These are phyloP conservation scores for Mormyrus iriodes DNA, from an alignment of 2,113 vertebrate species.

Conservation along the genomic window DNA sequence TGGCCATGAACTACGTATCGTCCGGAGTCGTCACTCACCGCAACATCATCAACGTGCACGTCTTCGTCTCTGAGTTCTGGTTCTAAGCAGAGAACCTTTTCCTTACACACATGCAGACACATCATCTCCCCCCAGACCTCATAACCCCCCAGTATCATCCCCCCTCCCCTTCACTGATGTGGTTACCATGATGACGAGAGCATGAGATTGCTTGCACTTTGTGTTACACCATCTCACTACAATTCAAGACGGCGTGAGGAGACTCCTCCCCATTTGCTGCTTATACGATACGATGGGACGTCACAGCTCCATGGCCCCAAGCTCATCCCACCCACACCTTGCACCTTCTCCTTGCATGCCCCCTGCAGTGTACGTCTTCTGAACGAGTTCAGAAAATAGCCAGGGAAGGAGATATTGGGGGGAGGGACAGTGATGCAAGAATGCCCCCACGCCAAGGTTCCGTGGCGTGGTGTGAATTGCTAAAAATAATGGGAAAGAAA, in stretches of 20 bases:
- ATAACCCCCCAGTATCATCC: background rate
- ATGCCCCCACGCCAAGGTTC: background rate
- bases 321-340: background rate
- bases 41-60: slow-evolving; percentile 68
- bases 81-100: slow-evolving; percentile 57
- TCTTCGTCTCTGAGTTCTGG: slow-evolving; percentile 79
- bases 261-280: background rate
- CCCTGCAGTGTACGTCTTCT: background rate
- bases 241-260: background rate
- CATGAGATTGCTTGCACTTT: slow-evolving; percentile 8
- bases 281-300: background rate
- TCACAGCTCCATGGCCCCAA: background rate
- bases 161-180: background rate
- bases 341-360: background rate
- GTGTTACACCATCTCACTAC: background rate
- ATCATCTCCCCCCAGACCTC: background rate
- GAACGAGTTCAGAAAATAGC: background rate
- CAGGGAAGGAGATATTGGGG: background rate
- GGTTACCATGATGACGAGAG: background rate
- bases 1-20: slow-evolving; percentile 73
- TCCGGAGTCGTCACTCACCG: slow-evolving; percentile 69
- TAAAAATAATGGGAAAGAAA: background rate
- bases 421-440: background rate
- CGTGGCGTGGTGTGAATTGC: background rate
- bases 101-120: background rate